Conservation (phyloP, 2,888 invertebrate species). For the Balanococcus diminutus region DNA sequence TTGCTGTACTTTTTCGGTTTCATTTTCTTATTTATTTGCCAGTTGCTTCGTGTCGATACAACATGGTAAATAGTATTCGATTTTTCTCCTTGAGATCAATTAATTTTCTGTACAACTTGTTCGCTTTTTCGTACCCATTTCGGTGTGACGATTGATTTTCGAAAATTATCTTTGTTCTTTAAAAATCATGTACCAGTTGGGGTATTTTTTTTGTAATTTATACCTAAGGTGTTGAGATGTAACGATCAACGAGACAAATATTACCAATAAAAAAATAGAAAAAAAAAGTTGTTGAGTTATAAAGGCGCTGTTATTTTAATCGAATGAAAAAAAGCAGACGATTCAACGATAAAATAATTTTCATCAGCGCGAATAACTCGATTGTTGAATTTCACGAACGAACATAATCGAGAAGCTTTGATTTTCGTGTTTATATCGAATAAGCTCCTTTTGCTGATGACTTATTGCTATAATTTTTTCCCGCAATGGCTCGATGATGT, state of each 20-base stretch:
- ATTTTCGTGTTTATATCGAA: neutral
- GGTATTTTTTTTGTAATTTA: too few species aligned
- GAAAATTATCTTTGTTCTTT: neutral
- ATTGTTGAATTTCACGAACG: constrained; percentile 29
- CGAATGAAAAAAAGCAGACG: neutral
- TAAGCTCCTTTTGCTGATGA: constrained; percentile 4
- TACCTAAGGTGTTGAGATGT: neutral
- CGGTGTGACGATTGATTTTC: neutral
- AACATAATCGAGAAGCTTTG: neutral
- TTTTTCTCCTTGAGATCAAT: neutral
- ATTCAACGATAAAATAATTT: constrained; percentile 20
- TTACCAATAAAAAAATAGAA: neutral
- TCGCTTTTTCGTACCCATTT: neutral
- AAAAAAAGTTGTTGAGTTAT: neutral
- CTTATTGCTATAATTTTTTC: constrained; percentile 2
- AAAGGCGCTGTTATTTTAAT: constrained; percentile 1
- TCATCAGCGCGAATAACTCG: constrained; percentile 20
- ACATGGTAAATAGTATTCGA: neutral
- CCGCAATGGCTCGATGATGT: neutral
- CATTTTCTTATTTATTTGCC: constrained; percentile 28
- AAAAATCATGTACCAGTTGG: too few species aligned
- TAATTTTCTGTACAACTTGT: constrained; percentile 8
- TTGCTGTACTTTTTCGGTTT: constrained; percentile 24
- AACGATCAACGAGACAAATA: neutral
- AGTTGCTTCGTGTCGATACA: neutral